phyloP scores from a whole-genome alignment of 2,888 invertebrate genomes.

The Heliconius ismenius region DNA sequence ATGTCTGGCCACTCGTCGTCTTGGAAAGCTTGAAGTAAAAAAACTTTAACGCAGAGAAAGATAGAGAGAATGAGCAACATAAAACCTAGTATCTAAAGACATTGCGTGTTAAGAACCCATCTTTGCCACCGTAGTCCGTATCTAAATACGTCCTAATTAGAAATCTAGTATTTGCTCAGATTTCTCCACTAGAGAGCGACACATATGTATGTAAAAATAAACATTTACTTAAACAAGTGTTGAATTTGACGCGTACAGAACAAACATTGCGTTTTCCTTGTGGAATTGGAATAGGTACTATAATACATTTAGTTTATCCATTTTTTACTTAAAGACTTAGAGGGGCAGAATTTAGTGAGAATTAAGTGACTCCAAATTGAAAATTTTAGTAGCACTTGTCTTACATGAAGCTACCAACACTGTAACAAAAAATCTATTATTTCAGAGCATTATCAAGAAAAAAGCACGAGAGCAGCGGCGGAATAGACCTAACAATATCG shows the following conservation, averaged over 20 bases:
- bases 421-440: constrained; percentile 22
- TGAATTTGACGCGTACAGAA: background rate
- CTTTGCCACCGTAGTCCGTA: background rate
- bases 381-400: background rate
- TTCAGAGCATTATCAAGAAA: constrained; percentile 60
- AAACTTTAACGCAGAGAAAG: too few species aligned
- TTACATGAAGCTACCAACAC: too few species aligned
- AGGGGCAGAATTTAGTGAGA: background rate
- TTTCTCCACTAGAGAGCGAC: constrained; percentile 11
- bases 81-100: background rate
- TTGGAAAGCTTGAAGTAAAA: too few species aligned
- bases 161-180: background rate
- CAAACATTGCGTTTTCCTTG: background rate
- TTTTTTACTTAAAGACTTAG: background rate
- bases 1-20: too few species aligned
- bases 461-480: constrained; percentile 62
- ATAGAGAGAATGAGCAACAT: too few species aligned
- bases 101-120: background rate
- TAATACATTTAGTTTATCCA: background rate
- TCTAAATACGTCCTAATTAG: background rate
- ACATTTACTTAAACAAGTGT: background rate
- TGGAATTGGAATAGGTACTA: background rate
- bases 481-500: constrained; percentile 73
- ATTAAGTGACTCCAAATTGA: background rate
- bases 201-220: background rate